Conservation (phyloP, 2,797 vertebrate genomes). For the Heteromormyrus szaboi region DNA sequence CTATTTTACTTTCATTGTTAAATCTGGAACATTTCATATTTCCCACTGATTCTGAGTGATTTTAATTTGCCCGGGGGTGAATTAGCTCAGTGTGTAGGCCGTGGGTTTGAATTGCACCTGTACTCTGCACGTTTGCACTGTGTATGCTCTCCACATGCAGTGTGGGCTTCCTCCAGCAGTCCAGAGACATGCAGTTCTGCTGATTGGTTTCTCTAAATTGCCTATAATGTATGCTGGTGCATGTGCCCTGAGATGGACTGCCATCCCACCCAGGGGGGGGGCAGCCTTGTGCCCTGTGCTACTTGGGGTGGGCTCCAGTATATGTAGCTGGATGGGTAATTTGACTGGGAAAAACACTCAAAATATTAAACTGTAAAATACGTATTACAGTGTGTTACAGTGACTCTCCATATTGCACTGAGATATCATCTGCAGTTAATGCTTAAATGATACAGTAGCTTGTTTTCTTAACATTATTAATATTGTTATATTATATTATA, state of each 20-base stretch:
- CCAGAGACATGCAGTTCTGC: neutral
- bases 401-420: neutral
- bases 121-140: neutral
- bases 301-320: neutral
- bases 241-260: neutral
- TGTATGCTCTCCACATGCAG: neutral
- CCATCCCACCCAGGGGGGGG: neutral
- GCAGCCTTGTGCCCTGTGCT: neutral
- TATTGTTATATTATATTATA: neutral
- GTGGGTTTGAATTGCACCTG: neutral
- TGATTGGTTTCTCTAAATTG: neutral
- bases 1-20: neutral
- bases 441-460: neutral
- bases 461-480: neutral
- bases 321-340: neutral
- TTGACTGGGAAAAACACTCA: neutral
- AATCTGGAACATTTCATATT: neutral
- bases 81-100: neutral
- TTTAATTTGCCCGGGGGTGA: neutral
- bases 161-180: neutral
- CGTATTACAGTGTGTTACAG: neutral
- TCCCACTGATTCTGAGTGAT: neutral
- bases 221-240: neutral
- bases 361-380: neutral
- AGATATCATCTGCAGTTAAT: neutral